Evolutionary conservation across 1,140 invertebrate species (phyloP), one percentile per base, ranked within the genome.

Genomic region (Muscidifurax raptorellus): DNA sequence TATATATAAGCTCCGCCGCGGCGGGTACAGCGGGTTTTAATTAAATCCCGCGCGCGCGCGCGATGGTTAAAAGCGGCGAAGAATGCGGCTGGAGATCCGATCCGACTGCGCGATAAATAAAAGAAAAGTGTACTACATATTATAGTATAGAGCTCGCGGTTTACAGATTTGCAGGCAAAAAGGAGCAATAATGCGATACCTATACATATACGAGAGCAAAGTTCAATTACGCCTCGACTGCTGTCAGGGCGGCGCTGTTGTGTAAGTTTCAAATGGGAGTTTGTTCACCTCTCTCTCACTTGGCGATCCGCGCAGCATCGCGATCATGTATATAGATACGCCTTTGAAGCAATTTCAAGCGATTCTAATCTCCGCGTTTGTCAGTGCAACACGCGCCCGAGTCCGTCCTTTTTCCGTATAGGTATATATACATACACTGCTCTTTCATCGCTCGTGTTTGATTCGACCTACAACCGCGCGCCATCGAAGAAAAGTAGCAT

Each of bases 321-420:
- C 77, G 78, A 76, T 77, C 75, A 59, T 77, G 75, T 59, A 59
- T 59, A 59, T 30, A 77, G 75, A 77, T 77, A 77, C 36, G 47
- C 27, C 47, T 52, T 47, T 64, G 30, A 27, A 36, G 71, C 78
- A 47, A 30, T 77, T 36, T 67, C 83, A 76, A 85, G 85, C 78
- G 78, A 86, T 88, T 88, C 85, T 86, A 85, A 84, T 83, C 81
- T 15, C 28, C 27, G 47, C 47, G 22, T 59, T 32, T 59, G 75
- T 77, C 75, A 59, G 44, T 77, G 75, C 32, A 52, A 52, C 36
- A 36, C 18, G 25, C 25, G 64, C n/a, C n/a, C 25, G 66, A 69
- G 66, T 69, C 66, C 66, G n/a, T 27, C 64, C 64, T 27, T 27
- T 67, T 27, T 4, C 64, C 25, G 22, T n/a, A n/a, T n/a, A n/a